Base-by-base conservation (phyloP, 1,140 invertebrate genomes). In the Tribolium castaneum region DNA sequence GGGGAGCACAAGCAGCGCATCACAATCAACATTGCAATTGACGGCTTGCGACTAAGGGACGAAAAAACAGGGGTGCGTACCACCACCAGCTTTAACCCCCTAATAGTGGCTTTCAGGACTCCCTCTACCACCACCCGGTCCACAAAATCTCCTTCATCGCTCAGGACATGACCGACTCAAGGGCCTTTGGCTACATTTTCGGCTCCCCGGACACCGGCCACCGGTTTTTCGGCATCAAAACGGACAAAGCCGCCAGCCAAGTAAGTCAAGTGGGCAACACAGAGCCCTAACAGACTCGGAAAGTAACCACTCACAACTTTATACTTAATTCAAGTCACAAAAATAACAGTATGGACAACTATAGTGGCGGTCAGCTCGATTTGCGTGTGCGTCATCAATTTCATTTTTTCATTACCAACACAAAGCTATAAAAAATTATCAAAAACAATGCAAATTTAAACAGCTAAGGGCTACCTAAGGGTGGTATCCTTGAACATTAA, bases 91-190 rank as follows among this genome's bases (percentile, higher is more conserved):
- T 1, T 19, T 19, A 19, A 19, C 16, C 16, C 25, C 25, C 25
- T 30, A 5, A 30, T 30, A 6, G 25, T 30, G 25, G 3, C 34
- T 89, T 91, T 35, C 86, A 98, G 96, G 96, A 97, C 84, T 95
- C 97, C 6, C 87, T 99, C 19, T 97, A 99, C 86, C 96, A 98
- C 86, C 98, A 99, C 89, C 95, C 97, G 3, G 98, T 99, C 34
- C 97, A 99, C 87, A 97, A 98, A 88, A 99, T 99, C 83, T 99
- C 98, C 3, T 99, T 99, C 88, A 99, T 99, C 80, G 97, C 98
- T 35, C 96, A 99, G 87, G 98, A 99, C 88, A 96, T 98, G 90
- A 96, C 94, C 4, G 98, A 99, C 86, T 95, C 94, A 3, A 89
- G 98, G 80, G 98, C 98, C 0, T 99, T 99, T 89, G 98, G 98